Percentiles rank a stretch among this genome's conserved stretches.
Evolutionary conservation across 2,888 invertebrate species (phyloP).

Genomic region (Sesia bembeciformis): DNA sequence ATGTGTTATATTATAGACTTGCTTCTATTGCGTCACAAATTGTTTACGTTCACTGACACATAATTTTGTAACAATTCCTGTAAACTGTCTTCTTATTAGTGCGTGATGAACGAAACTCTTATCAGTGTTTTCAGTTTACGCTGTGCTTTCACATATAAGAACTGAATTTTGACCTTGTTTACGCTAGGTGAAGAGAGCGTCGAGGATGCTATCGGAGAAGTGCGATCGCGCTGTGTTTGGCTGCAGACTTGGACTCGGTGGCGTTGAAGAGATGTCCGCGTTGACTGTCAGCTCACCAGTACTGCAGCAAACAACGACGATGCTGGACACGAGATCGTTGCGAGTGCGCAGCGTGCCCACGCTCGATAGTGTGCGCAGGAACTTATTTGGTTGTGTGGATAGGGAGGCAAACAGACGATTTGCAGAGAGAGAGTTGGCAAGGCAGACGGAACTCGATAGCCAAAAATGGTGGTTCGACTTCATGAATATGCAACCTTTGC

Average conservation of each 20-base stretch:
- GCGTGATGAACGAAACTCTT: slow-evolving; percentile 55
- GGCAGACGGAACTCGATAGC: slow-evolving; percentile 73
- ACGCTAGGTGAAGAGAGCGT: slow-evolving; percentile 47
- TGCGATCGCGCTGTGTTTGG: slow-evolving; percentile 42
- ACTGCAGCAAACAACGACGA: slow-evolving; percentile 48
- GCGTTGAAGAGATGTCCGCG: slow-evolving; percentile 68
- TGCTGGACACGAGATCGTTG: slow-evolving; percentile 56
- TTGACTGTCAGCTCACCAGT: slow-evolving; percentile 73
- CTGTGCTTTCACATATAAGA: slow-evolving; percentile 16
- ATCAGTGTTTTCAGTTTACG: slow-evolving; percentile 24
- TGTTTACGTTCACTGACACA: slow-evolving; percentile 55
- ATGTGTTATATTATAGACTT: slow-evolving; percentile 27
- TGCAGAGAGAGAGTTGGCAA: slow-evolving; percentile 75
- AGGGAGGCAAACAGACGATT: slow-evolving; percentile 77
- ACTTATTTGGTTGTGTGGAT: slow-evolving; percentile 79
- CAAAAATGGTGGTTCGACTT: slow-evolving; percentile 83
- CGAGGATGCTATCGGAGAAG: slow-evolving; percentile 64
- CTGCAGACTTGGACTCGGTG: slow-evolving; percentile 31
- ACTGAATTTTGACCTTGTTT: slow-evolving; percentile 50
- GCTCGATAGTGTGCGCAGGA: slow-evolving; percentile 73
- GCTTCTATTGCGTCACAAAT: slow-evolving; percentile 34
- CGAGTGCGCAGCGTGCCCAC: slow-evolving; percentile 60
- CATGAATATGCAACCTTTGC: slow-evolving; percentile 70
- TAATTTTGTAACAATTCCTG: slow-evolving; percentile 27
- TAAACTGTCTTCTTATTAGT: slow-evolving; percentile 39